Base-by-base conservation (phyloP, 92 coral and sea anemone species). In the Palythoa heliodiscus region DNA sequence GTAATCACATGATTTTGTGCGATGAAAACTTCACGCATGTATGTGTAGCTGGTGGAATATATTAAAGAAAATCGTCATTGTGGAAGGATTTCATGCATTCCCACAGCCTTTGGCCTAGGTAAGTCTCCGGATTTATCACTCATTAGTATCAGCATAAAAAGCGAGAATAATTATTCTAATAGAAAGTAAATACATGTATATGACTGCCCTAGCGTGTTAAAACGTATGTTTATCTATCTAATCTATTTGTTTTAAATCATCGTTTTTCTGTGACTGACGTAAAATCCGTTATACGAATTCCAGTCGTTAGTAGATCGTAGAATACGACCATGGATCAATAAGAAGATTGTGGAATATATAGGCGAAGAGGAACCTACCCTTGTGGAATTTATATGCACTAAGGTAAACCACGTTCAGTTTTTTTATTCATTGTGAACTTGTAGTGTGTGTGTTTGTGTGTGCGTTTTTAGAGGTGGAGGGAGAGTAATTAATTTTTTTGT, bases 251-350 rank as follows among this genome's bases (percentile, higher is more conserved):
- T 43, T 5, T 5, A 43, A 43, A 23, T 63, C 22, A 7, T 25
- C 43, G 53, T 60, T 80, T 85, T 60, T 76, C 11, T 50, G 50
- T 29, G 40, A 83, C 66, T 84, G 60, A 71, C 55, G 15, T 25
- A 9, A 39, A 7, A 23, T 12, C 39, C 29, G 19, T 57, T 71
- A 77, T 82, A 76, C 88, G 83, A 86, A 53, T 83, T 90, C 71
- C 76, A 96, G 99, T 92, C 84, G 73, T 92, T 96, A 90, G 98
- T 96, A 89, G 99, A 96, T 89, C 98, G 95, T 78, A 96, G 99
- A 68, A 96, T 96, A 94, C 94, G 99, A 48, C 99, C 99, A 0
- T 96, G 99, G 99, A 94, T 96, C 63, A 96, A 96, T 82, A 96
- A 96, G 90, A 96, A 96, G 86, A 96, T 96, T 24, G 95, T 96